Evolutionary conservation across 2,888 invertebrate species (phyloP), one percentile per base, ranked within the genome.

Genomic region (Anodontia alba): DNA sequence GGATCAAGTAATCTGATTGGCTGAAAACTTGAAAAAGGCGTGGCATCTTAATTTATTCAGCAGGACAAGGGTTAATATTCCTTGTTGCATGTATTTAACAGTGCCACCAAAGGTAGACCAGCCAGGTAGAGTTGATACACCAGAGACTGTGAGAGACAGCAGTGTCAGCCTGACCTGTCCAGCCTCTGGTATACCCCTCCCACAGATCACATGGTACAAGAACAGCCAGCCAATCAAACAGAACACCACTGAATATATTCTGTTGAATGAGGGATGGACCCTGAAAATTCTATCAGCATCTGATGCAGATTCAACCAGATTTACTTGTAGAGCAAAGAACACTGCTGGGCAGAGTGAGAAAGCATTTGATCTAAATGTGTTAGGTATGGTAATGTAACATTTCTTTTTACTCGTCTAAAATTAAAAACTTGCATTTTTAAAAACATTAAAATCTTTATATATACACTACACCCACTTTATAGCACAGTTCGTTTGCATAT

Each of bases 361-460:
- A 70, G 87, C 87, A 26, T 94, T 93, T 88, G 91, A 94, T 62
- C 89, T 97, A 2, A 95, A 95, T 74, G 96, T 96, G 0, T 92
- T 96, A 77, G 96, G 96, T 96, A 91, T 92, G 95, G 91, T 93
- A 46, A n/a, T n/a, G n/a, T n/a, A n/a, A n/a, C n/a, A n/a, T 29
- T n/a, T n/a, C n/a, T n/a, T n/a, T n/a, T n/a, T n/a, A n/a, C n/a
- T n/a, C n/a, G n/a, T n/a, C n/a, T n/a, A n/a, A n/a, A n/a, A n/a
- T n/a, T 17, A n/a, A n/a, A n/a, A n/a, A n/a, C 17, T 23, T 23
- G n/a, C 57, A 26, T 69, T 20, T 29, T n/a, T 70, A 5, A 31
- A 54, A 23, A 31, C 17, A 49, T 46, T 46, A 7, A 51, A 15
- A 51, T 51, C n/a, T n/a, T n/a, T n/a, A n/a, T n/a, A n/a, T n/a